Percentiles rank a stretch among this genome's conserved stretches.
Evolutionary conservation across 2,113 vertebrate species (phyloP).

Genomic region (Hippocampus guttulatus): DNA sequence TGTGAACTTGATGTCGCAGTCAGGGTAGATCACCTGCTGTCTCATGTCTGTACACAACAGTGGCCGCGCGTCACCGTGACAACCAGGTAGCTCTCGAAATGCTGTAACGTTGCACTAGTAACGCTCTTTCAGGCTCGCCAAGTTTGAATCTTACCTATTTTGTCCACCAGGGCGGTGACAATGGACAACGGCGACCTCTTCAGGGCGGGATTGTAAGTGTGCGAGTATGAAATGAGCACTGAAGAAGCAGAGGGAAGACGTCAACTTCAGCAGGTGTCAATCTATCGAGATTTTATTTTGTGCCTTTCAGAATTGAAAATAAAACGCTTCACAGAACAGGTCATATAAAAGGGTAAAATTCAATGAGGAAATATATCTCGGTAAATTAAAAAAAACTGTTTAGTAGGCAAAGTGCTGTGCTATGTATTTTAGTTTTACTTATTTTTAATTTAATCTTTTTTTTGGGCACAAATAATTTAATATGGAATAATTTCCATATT

Average conservation of each 20-base stretch:
- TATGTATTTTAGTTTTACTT: no score
- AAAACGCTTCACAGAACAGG: not conserved
- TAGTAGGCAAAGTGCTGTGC: not conserved
- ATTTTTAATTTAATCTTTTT: no score
- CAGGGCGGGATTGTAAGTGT: constrained; percentile 75
- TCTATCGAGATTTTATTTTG: not conserved
- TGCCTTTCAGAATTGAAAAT: not conserved
- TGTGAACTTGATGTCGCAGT: constrained; percentile 92
- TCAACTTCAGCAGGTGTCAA: not conserved
- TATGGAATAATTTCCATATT: no score
- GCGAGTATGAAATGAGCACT: constrained; percentile 96
- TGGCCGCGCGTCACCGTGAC: not conserved
- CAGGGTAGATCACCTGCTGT: constrained; percentile 82
- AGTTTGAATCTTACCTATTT: constrained; percentile 78
- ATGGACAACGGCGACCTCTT: constrained; percentile 88
- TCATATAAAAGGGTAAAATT: no score
- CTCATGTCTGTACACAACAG: constrained; percentile 76
- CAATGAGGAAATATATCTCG: no score
- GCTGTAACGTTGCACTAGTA: no score
- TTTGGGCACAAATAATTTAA: no score
- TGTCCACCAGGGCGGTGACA: constrained; percentile 96
- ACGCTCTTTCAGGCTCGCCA: no score
- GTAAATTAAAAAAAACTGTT: no score
- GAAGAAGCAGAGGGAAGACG: constrained; percentile 42
- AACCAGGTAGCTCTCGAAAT: no score